phyloP scores from a whole-genome alignment of 2,797 vertebrate species.

The Argyrosomus regius region DNA sequence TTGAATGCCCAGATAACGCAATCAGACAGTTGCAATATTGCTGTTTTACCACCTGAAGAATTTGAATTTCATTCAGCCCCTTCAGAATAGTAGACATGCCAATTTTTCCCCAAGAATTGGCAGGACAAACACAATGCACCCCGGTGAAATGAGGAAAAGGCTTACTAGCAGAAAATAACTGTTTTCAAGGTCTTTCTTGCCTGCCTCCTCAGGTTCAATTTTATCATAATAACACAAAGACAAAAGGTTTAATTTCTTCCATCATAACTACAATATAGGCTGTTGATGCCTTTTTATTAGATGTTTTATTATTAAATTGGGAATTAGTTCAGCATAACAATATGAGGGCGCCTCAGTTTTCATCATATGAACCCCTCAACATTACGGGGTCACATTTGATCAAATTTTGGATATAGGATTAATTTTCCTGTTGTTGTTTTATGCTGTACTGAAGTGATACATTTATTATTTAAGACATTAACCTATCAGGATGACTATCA shows the following conservation, averaged over 20 bases:
- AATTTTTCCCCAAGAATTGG: conserved; percentile 78
- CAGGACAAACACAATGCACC: conserved; percentile 78
- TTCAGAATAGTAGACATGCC: conserved; percentile 78
- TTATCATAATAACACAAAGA: conserved; percentile 72
- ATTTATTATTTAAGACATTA: conserved; percentile 43
- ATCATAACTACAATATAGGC: conserved; percentile 53
- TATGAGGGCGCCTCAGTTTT: conserved; percentile 57
- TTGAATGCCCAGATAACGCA: conserved; percentile 84
- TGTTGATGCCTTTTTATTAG: conserved; percentile 64
- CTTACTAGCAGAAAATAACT: conserved; percentile 75
- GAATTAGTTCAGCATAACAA: conserved; percentile 74
- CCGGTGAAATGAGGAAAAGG: conserved; percentile 75
- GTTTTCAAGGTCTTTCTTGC: conserved; percentile 55
- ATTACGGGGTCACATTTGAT: conserved; percentile 58
- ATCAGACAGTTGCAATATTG: conserved; percentile 86
- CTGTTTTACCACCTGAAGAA: conserved; percentile 85
- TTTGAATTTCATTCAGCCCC: conserved; percentile 83
- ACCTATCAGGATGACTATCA: background rate
- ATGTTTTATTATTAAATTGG: conserved; percentile 77
- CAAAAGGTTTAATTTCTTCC: conserved; percentile 74
- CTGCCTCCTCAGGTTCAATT: conserved; percentile 65
- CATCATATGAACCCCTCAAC: conserved; percentile 56
- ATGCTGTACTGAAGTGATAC: background rate
- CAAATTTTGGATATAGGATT: conserved; percentile 47
- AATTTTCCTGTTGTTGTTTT: conserved; percentile 17